Percentiles rank a stretch among this genome's conserved stretches.
These are phyloP conservation scores for Pantherophis alleghaniensis DNA, from an alignment of 2,797 vertebrate genomes.

Conservation along the genomic window DNA sequence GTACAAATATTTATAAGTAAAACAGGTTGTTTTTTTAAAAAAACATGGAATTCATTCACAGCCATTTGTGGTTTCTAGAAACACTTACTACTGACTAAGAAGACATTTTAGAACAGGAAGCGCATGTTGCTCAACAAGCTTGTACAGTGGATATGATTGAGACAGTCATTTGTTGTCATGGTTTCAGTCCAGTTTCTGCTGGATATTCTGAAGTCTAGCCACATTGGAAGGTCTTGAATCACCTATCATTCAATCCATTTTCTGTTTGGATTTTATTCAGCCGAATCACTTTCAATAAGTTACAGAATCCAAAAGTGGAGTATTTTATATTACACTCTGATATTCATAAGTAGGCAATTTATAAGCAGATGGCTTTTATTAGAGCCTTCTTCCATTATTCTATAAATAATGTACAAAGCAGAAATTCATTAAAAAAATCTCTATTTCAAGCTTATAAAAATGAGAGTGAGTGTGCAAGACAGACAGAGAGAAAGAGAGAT, in stretches of 20 bases:
- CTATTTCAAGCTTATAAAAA: conserved; percentile 3
- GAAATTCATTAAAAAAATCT: neutral
- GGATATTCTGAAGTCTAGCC: neutral
- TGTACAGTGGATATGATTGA: neutral
- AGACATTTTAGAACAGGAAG: neutral
- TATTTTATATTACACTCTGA: neutral
- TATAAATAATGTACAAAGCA: conserved; percentile 19
- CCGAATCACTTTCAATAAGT: neutral
- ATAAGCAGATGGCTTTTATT: conserved; percentile 12
- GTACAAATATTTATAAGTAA: neutral
- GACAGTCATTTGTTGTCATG: neutral
- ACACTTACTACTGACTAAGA: neutral
- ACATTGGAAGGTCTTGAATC: neutral
- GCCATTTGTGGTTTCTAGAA: neutral
- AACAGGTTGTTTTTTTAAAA: neutral
- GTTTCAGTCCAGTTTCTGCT: neutral
- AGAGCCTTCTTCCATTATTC: conserved; percentile 14
- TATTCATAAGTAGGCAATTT: conserved; percentile 1
- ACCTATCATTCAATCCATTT: neutral
- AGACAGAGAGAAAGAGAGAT: neutral
- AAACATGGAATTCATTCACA: neutral
- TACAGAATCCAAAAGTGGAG: neutral
- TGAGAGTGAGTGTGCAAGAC: neutral
- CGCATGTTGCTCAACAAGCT: neutral
- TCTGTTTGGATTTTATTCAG: neutral